Evolutionary conservation across 1,140 invertebrate genomes (phyloP).

Genomic region (Drosophila saltans): DNA sequence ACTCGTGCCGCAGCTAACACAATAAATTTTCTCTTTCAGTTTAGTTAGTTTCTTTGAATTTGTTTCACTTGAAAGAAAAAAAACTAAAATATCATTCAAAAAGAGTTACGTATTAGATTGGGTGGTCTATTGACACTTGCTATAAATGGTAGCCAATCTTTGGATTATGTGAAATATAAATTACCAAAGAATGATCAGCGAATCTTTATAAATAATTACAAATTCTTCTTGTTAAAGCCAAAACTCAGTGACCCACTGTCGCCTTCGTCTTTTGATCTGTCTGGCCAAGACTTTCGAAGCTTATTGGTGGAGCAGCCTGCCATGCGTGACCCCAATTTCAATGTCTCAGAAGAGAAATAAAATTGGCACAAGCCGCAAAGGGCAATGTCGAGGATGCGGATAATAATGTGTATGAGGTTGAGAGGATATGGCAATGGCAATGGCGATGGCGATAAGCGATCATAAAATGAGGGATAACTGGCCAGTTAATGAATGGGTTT

Average conservation of each 20-base stretch:
- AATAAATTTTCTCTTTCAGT: conserved; percentile 74
- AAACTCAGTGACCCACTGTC: neutral
- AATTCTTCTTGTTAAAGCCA: neutral
- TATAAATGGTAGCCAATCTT: too few species aligned
- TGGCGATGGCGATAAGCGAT: conserved; percentile 71
- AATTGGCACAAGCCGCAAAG: conserved; percentile 57
- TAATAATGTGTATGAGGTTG: conserved; percentile 31
- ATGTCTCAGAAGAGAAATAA: conserved; percentile 5
- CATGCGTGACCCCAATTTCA: conserved; percentile 72
- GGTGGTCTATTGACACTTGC: conserved; percentile 45
- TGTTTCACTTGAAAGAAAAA: neutral
- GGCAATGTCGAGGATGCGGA: conserved; percentile 33
- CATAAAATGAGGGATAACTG: conserved; percentile 77
- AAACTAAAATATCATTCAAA: neutral
- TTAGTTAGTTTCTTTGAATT: neutral
- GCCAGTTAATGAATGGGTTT: conserved; percentile 74
- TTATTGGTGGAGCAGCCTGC: conserved; percentile 32
- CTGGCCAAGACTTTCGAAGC: conserved; percentile 49
- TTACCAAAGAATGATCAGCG: conserved; percentile 5
- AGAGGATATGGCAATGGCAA: conserved; percentile 44
- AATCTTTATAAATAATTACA: neutral
- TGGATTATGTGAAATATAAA: too few species aligned
- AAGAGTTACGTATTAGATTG: conserved; percentile 43
- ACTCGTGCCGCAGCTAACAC: conserved; percentile 68
- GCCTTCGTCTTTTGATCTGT: conserved; percentile 9